These are phyloP conservation scores for Caenorhabditis panamensis DNA, from an alignment of 2,888 invertebrate species.

Conservation along the genomic window DNA sequence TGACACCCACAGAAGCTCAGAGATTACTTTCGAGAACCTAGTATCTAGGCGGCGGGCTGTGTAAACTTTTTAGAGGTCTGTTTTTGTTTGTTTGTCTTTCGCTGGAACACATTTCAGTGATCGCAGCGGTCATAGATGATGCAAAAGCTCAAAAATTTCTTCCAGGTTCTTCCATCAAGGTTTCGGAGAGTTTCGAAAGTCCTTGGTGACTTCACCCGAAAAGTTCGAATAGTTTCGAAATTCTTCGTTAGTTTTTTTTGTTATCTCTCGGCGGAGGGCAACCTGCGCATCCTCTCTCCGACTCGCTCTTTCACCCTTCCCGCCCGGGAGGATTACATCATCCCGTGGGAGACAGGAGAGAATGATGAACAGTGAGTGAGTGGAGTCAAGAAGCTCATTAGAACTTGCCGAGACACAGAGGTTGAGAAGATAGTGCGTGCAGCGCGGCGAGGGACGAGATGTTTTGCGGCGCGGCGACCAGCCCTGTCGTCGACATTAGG, in stretches of 20 bases:
- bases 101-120: background rate
- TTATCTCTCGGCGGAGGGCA: conserved; percentile 47
- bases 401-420: conserved; percentile 33
- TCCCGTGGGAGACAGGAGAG: conserved; percentile 51
- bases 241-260: conserved; percentile 33
- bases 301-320: conserved; percentile 56
- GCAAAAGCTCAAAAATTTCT: background rate
- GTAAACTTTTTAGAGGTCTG: background rate
- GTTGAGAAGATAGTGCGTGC: conserved; percentile 32
- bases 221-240: conserved; percentile 58
- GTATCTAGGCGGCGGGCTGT: background rate
- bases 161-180: conserved; percentile 16
- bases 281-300: conserved; percentile 47
- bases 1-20: conserved; percentile 31
- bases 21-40: conserved; percentile 22
- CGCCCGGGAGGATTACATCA: conserved; percentile 50
- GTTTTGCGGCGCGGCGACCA: conserved; percentile 42
- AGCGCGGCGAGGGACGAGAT: conserved; percentile 11
- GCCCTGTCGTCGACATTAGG: conserved; percentile 49
- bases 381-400: conserved; percentile 38
- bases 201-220: conserved; percentile 13
- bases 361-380: conserved; percentile 13
- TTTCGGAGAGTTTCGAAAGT: conserved; percentile 41
- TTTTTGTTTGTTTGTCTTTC: background rate
- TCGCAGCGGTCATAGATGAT: background rate